Base-by-base conservation (phyloP, 2,888 invertebrate species). In the Sepioteuthis lessoniana region DNA sequence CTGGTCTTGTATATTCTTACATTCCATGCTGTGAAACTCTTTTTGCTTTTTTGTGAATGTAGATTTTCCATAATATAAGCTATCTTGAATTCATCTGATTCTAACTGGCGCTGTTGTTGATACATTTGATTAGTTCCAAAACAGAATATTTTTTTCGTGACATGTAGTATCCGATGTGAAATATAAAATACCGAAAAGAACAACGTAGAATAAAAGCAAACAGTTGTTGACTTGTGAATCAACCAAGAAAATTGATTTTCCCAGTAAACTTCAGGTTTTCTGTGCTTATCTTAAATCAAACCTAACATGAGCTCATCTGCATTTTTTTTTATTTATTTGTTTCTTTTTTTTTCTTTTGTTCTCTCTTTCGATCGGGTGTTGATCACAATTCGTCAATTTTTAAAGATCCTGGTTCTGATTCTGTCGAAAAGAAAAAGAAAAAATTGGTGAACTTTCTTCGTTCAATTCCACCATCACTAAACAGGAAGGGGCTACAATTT, bases 81-180 rank as follows among this genome's bases (percentile, higher is more conserved):
- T 60, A 60, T 76, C 76, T 76, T 35, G n/a, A 76, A 76, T 76
- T 76, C 76, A 76, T 76, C 76, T n/a, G n/a, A 76, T 76, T 35
- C n/a, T 10, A n/a, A 76, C 35, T n/a, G 13, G 16, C n/a, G n/a
- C n/a, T 35, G 19, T 35, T 55, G 55, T 55, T 55, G 25, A 25
- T 55, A 21, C 25, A 55, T 55, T 55, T 35, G 76, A 76, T 76
- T 76, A 76, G 16, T 76, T n/a, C 76, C 35, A n/a, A 76, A 76
- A 76, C 76, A 10, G 31, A 7, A 16, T n/a, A 10, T 76, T 76
- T 76, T 76, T 76, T 35, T 16, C n/a, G 13, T 76, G n/a, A 35
- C 76, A 76, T 76, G n/a, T n/a, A 76, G 19, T 35, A 76, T 76
- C 76, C 76, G 19, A 76, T 76, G n/a, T n/a, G 35, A 3, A 76